phyloP scores from a whole-genome alignment of 2,797 vertebrate genomes.

The Acropternis orthonyx region DNA sequence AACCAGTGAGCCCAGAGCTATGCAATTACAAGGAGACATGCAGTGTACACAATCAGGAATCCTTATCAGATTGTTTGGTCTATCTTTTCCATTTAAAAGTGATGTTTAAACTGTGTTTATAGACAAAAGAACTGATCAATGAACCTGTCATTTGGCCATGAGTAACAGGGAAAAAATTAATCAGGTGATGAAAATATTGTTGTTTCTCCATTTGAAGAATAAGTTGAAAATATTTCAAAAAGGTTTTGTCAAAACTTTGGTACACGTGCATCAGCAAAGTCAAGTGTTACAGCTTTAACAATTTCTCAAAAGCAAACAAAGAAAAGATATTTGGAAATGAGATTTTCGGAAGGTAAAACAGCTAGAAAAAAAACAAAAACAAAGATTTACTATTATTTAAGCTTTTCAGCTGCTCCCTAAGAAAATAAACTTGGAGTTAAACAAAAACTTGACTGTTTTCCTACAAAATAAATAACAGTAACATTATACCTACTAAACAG shows the following conservation, averaged over 20 bases:
- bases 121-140: constrained; percentile 59
- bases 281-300: neutral
- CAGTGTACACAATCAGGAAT: constrained; percentile 52
- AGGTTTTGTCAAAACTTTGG: neutral
- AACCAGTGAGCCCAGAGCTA: neutral
- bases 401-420: constrained; percentile 76
- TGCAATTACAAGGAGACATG: constrained; percentile 46
- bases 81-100: constrained; percentile 63
- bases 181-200: constrained; percentile 25
- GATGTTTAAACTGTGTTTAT: constrained; percentile 41
- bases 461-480: constrained; percentile 85
- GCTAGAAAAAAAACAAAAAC: neutral
- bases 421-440: constrained; percentile 85
- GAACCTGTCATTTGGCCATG: constrained; percentile 25
- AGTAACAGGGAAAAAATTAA: neutral
- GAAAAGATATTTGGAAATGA: neutral
- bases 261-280: neutral
- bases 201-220: neutral
- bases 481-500: constrained; percentile 84
- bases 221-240: neutral
- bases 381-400: constrained; percentile 50
- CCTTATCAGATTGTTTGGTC: constrained; percentile 70
- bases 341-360: constrained; percentile 26
- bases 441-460: constrained; percentile 81
- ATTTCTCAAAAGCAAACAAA: neutral